Percentiles rank a stretch among this genome's conserved stretches.
Evolutionary conservation across 2,113 vertebrate species (phyloP).

Genomic region (Passerina amoena): DNA sequence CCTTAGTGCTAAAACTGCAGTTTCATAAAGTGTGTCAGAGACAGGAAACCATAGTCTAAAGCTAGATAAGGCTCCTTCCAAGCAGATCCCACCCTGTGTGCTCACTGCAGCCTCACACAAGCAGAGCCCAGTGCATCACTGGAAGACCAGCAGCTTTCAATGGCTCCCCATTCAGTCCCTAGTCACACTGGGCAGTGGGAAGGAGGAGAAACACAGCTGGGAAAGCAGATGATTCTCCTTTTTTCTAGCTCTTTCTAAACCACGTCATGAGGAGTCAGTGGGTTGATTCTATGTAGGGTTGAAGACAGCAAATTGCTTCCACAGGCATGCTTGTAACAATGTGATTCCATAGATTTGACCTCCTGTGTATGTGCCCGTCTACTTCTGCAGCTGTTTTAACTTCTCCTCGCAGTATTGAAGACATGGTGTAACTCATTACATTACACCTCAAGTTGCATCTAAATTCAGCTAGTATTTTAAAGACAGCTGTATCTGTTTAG

Average conservation of each 20-base stretch:
- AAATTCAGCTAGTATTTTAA: not conserved
- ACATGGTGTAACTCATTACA: not conserved
- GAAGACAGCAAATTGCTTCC: conserved; percentile 40
- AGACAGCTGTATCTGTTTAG: not conserved
- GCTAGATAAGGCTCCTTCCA: not conserved
- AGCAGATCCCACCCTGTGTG: not conserved
- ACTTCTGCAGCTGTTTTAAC: not conserved
- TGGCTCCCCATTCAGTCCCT: not conserved
- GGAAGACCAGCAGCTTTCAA: not conserved
- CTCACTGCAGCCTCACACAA: not conserved
- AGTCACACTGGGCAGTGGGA: not conserved
- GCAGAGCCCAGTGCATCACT: rapidly evolving
- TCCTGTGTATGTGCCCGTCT: not conserved
- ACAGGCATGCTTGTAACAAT: not conserved
- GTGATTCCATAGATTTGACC: not conserved
- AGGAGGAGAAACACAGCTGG: not conserved
- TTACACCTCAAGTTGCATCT: not conserved
- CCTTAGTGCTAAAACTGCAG: not conserved
- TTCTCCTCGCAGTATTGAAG: not conserved
- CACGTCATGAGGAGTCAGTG: not conserved
- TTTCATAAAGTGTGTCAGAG: conserved; percentile 26
- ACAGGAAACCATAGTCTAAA: not conserved
- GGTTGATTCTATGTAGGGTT: not conserved
- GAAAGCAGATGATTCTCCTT: not conserved
- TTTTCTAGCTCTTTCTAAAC: not conserved